These are phyloP conservation scores for Lamprotornis superbus DNA, from an alignment of 2,113 vertebrate species.

Conservation along the genomic window DNA sequence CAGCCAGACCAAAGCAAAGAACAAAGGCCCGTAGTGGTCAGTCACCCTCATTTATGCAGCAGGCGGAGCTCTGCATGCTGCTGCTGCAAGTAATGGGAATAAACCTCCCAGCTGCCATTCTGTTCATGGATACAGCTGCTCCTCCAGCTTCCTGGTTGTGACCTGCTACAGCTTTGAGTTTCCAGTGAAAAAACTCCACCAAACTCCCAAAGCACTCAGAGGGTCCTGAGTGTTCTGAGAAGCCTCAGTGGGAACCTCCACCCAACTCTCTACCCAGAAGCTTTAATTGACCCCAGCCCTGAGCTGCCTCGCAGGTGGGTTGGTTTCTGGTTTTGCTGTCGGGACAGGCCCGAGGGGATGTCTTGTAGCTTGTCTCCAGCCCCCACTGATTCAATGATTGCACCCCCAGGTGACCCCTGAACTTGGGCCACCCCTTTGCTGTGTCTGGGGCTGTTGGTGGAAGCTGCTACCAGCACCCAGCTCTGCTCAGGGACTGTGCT, in stretches of 20 bases:
- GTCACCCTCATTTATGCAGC: neutral
- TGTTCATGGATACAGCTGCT: neutral
- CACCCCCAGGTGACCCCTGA: neutral
- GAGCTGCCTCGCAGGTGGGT: fast-evolving
- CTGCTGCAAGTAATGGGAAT: neutral
- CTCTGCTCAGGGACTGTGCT: neutral
- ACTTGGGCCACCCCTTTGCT: neutral
- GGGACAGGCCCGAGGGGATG: fast-evolving
- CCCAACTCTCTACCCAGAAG: neutral
- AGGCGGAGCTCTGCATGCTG: neutral
- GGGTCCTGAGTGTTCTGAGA: neutral
- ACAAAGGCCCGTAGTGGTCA: neutral
- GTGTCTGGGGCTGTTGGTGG: neutral
- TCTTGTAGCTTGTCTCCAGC: neutral
- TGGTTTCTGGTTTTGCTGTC: fast-evolving
- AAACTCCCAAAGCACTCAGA: neutral
- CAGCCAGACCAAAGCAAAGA: neutral
- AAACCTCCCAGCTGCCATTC: neutral
- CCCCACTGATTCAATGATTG: fast-evolving
- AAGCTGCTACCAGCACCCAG: neutral
- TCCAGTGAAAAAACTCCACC: neutral
- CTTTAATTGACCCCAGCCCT: neutral
- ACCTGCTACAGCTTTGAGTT: neutral
- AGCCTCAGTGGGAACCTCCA: neutral
- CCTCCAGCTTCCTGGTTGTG: neutral